Evolutionary conservation across 2,797 vertebrate species (phyloP).

Genomic region (Geotrypetes seraphini): DNA sequence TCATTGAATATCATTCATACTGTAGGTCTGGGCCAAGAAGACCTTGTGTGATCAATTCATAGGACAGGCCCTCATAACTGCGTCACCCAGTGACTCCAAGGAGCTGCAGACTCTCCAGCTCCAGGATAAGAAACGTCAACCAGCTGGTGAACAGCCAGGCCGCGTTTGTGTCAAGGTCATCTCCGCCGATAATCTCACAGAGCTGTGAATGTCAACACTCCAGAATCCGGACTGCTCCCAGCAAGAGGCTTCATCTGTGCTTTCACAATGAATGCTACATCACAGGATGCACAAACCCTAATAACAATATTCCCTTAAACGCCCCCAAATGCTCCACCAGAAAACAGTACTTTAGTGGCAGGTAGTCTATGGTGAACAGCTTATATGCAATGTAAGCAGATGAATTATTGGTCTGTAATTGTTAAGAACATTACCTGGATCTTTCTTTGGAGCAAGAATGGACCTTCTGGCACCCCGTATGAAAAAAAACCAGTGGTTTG

Average conservation of each 20-base stretch:
- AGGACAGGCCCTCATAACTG: constrained; percentile 72
- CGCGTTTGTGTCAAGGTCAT: constrained; percentile 62
- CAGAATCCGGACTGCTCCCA: constrained; percentile 14
- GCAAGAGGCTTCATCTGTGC: constrained; percentile 12
- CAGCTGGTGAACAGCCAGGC: constrained; percentile 64
- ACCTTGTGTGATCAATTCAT: constrained; percentile 68
- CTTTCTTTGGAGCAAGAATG: no score
- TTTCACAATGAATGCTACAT: constrained; percentile 5
- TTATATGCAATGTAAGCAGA: no score
- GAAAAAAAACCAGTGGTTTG: no score
- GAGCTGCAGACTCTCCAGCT: constrained; percentile 63
- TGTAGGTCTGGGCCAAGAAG: constrained; percentile 81
- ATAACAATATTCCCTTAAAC: constrained; percentile 4
- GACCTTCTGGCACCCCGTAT: no score
- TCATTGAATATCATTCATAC: not conserved
- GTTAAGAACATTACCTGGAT: no score
- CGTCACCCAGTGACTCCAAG: constrained; percentile 45
- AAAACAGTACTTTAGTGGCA: no score
- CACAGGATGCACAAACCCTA: not conserved
- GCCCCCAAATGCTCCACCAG: no score
- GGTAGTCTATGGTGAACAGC: no score
- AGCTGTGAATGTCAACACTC: constrained; percentile 56
- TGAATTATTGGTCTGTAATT: no score
- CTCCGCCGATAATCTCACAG: constrained; percentile 66
- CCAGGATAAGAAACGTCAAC: constrained; percentile 45